Evolutionary conservation across 1,140 invertebrate genomes (phyloP).

Genomic region (Maniola jurtina): DNA sequence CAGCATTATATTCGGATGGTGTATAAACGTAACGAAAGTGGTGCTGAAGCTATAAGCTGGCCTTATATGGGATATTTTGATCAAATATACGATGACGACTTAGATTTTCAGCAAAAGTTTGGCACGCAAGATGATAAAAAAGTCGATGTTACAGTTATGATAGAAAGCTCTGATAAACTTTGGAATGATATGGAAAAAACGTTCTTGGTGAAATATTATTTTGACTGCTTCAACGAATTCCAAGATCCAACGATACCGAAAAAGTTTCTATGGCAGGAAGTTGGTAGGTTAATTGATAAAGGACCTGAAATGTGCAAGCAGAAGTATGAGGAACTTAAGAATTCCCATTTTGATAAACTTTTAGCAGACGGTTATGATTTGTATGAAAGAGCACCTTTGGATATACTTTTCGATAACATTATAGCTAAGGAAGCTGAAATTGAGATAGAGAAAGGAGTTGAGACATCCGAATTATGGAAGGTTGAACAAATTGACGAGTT

Average conservation of each 20-base stretch:
- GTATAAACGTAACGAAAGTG: conserved; percentile 46
- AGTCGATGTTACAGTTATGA: background rate
- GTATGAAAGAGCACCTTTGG: conserved; percentile 43
- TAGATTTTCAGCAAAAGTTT: conserved; percentile 57
- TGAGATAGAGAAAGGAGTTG: conserved; percentile 39
- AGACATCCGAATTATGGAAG: conserved; percentile 40
- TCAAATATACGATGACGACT: conserved; percentile 61
- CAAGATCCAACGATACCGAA: conserved; percentile 62
- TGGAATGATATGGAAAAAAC: conserved; percentile 57
- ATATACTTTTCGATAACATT: conserved; percentile 63
- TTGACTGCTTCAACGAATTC: conserved; percentile 68
- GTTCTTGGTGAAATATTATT: conserved; percentile 63
- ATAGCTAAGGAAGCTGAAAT: conserved; percentile 54
- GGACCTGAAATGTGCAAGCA: conserved; percentile 48
- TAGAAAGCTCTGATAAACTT: conserved; percentile 29
- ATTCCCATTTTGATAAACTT: conserved; percentile 50
- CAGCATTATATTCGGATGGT: conserved; percentile 65
- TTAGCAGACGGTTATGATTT: conserved; percentile 50
- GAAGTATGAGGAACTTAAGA: conserved; percentile 53
- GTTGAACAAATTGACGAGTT: conserved; percentile 55
- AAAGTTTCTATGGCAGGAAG: conserved; percentile 65
- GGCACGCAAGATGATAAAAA: conserved; percentile 12
- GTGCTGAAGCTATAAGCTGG: conserved; percentile 52
- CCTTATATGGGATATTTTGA: conserved; percentile 65
- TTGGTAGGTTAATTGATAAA: conserved; percentile 60